Conservation (phyloP, 2,888 invertebrate species). For the Pammene aurita region DNA sequence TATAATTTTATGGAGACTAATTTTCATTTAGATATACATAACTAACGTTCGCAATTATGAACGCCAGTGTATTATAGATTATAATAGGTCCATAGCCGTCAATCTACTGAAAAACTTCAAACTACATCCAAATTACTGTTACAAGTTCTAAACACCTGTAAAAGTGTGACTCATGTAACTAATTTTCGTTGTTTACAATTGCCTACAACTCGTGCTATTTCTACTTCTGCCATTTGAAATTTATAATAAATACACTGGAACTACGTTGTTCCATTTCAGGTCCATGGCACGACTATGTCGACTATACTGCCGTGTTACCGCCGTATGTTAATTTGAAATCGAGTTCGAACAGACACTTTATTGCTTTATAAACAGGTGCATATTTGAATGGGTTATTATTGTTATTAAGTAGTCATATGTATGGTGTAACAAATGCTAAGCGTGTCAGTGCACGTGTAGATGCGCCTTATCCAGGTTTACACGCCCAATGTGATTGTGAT, state of each 20-base stretch:
- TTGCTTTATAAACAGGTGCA: neutral
- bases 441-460: constrained; percentile 10
- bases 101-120: constrained; percentile 17
- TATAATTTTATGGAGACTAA: too few relatives aligned
- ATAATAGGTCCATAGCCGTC: neutral
- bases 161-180: constrained; percentile 32
- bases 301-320: neutral
- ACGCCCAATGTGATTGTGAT: constrained; percentile 40
- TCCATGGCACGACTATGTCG: neutral
- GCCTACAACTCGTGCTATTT: constrained; percentile 37
- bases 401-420: neutral
- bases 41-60: too few relatives aligned
- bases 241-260: constrained; percentile 22
- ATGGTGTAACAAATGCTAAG: neutral
- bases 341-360: neutral
- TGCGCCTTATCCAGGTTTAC: constrained; percentile 18
- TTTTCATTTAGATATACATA: too few relatives aligned
- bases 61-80: too few relatives aligned
- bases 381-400: neutral
- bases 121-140: constrained; percentile 8
- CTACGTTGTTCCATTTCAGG: constrained; percentile 24
- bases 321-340: constrained; percentile 1
- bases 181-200: constrained; percentile 37
- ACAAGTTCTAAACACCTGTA: constrained; percentile 29
- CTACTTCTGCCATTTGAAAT: constrained; percentile 31